Evolutionary conservation across 2,797 vertebrate species (phyloP), one percentile per base, ranked within the genome.

Genomic region (Hapalemur alaotrensis): DNA sequence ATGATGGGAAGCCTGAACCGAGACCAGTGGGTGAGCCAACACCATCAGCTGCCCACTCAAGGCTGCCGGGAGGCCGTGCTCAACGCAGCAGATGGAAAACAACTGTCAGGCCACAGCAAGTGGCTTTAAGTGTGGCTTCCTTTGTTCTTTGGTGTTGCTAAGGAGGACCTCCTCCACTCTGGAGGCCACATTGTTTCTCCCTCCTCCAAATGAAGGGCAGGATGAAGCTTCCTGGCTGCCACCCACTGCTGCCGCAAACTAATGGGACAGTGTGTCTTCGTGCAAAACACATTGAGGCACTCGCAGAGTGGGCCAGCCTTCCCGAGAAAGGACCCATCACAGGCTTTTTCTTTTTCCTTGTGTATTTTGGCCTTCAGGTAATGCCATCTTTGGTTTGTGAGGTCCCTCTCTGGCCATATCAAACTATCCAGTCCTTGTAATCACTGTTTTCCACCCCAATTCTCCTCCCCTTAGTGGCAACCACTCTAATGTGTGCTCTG

Each of bases 141-240:
- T 93, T 93, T 95, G 91, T 93, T 93, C 87, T 52, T 67, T n/a
- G 70, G 54, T 35, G 59, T 65, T 80, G 61, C 76, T 92, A 76
- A 80, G 41, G 72, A 67, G 20, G 48, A 18, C 4, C 7, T 96
- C 28, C 13, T 80, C 69, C n/a, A 38, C 72, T 91, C 81, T 89
- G 82, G 30, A 89, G 78, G 25, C 61, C 92, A 91, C 88, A 52
- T 85, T 69, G 61, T 69, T 82, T n/a, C 38, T 75, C 41, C 50
- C 35, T 94, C 81, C 69, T 70, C 54, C 35, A 30, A 76, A 13
- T 38, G 65, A 89, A 92, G 32, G 11, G 52, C 61, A 87, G 10
- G 54, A 46, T 69, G 7, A 69, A 17, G 63, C 28, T 89, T 50
- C n/a, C 70, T 80, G 80, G 61, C 84, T 28, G 23, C 59, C 35